These are phyloP conservation scores for Cheilosia impressa DNA, from an alignment of 2,888 invertebrate species.

Conservation along the genomic window DNA sequence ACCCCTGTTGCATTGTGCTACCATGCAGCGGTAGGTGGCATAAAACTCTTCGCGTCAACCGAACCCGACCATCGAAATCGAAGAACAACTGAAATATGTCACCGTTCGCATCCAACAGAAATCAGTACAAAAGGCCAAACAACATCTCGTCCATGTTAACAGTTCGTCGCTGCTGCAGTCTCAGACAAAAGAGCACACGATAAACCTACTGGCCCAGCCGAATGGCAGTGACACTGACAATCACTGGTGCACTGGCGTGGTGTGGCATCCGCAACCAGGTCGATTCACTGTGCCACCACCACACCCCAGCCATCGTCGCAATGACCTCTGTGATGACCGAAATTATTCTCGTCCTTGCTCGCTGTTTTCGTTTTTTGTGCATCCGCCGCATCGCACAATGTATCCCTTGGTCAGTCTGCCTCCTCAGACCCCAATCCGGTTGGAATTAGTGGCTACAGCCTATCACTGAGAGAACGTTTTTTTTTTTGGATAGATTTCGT, in stretches of 20 bases:
- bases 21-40: constrained; percentile 1
- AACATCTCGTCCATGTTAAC: constrained; percentile 58
- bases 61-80: constrained; percentile 31
- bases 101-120: constrained; percentile 36
- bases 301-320: constrained; percentile 42
- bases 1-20: constrained; percentile 12
- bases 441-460: constrained; percentile 51
- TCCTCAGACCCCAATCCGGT: constrained; percentile 44
- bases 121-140: constrained; percentile 56
- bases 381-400: not conserved
- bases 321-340: constrained; percentile 69
- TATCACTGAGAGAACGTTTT: constrained; percentile 43
- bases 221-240: constrained; percentile 51
- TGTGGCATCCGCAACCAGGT: constrained; percentile 62
- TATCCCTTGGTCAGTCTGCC: not conserved
- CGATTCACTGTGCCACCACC: constrained; percentile 42
- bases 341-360: constrained; percentile 58
- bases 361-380: constrained; percentile 12
- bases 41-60: constrained; percentile 31
- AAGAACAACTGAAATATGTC: constrained; percentile 61
- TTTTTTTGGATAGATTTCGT: constrained; percentile 55
- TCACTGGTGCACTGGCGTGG: constrained; percentile 37
- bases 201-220: constrained; percentile 56
- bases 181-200: constrained; percentile 49
- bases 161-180: constrained; percentile 46